A percentile compares a stretch with the other conserved stretches of the same genome.
Conservation (phyloP, 2,888 invertebrate species). For the Idaea biselata region DNA sequence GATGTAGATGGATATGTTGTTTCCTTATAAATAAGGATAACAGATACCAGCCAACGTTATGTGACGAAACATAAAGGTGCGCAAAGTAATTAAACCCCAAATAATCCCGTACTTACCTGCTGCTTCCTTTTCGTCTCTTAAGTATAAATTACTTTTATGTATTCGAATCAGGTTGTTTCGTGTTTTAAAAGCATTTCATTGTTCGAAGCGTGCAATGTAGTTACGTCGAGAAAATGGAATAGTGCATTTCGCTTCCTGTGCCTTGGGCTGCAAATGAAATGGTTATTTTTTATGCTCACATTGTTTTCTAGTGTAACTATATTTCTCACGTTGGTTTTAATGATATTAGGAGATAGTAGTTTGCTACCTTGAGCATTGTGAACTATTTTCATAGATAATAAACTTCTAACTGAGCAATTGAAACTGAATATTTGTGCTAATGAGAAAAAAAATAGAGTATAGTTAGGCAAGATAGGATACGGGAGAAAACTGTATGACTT, state of each 20-base stretch:
- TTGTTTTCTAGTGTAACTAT: constrained; percentile 43
- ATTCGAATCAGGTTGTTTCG: constrained; percentile 65
- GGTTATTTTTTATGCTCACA: constrained; percentile 58
- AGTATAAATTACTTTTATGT: constrained; percentile 54
- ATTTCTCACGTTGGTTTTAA: constrained; percentile 1
- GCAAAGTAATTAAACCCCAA: not conserved
- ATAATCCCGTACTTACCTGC: constrained; percentile 11
- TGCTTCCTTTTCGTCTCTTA: constrained; percentile 33
- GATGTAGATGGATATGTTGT: too few species aligned
- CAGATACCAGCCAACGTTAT: too few species aligned
- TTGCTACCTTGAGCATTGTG: not conserved
- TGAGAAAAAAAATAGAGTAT: too few species aligned
- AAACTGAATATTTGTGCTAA: constrained; percentile 13
- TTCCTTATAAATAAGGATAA: too few species aligned
- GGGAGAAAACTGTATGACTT: too few species aligned
- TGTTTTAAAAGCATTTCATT: constrained; percentile 79
- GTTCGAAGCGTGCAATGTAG: constrained; percentile 69
- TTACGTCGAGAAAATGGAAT: constrained; percentile 72
- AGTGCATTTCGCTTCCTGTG: constrained; percentile 68
- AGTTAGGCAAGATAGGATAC: too few species aligned
- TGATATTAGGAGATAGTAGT: constrained; percentile 1
- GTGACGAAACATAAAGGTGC: not conserved
- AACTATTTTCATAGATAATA: constrained; percentile 10
- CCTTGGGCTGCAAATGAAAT: constrained; percentile 72
- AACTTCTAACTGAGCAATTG: not conserved